Evolutionary conservation across 2,888 invertebrate species (phyloP).

Genomic region (Calameuta idolon): DNA sequence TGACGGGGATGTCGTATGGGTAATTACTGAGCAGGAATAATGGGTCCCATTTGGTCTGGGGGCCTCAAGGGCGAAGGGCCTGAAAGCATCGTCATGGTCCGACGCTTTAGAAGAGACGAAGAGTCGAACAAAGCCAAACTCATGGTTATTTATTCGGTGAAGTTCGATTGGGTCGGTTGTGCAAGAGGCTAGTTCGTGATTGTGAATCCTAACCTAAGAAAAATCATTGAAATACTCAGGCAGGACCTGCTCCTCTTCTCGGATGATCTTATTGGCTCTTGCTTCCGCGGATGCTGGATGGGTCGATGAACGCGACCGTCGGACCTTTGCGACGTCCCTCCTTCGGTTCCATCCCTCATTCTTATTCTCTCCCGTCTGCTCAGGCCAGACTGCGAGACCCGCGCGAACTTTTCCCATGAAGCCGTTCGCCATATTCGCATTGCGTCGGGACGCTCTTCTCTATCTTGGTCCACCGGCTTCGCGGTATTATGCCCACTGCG

Average conservation of each 20-base stretch:
- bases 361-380: neutral
- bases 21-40: neutral
- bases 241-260: neutral
- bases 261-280: neutral
- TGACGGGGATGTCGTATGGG: neutral
- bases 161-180: neutral
- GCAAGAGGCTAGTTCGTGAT: neutral
- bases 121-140: conserved; percentile 24
- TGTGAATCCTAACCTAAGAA: neutral
- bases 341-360: conserved; percentile 12
- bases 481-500: conserved; percentile 25
- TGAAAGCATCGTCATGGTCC: conserved; percentile 19
- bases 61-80: neutral
- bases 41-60: neutral
- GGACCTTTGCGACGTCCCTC: conserved; percentile 17
- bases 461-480: conserved; percentile 20
- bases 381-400: neutral
- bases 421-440: conserved; percentile 19
- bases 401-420: conserved; percentile 17
- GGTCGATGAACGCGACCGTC: conserved; percentile 14
- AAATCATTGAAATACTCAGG: neutral
- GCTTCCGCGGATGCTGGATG: neutral
- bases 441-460: conserved; percentile 7
- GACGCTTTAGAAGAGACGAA: conserved; percentile 19
- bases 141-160: conserved; percentile 1